phyloP scores from a whole-genome alignment of 2,888 invertebrate genomes.

The Drosophila rellima region DNA sequence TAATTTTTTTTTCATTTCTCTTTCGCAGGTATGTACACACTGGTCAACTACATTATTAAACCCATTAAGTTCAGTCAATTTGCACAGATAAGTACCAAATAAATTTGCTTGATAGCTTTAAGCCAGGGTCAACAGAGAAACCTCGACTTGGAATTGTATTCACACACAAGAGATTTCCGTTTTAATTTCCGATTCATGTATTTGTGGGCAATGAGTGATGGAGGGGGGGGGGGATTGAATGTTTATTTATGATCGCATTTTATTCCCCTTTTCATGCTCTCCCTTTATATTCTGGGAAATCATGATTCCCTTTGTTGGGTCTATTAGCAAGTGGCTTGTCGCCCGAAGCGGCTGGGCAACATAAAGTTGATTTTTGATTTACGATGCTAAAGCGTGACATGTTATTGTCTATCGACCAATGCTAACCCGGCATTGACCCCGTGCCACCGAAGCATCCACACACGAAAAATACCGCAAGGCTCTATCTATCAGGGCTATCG shows the following conservation, averaged over 20 bases:
- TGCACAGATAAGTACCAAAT: constrained; percentile 64
- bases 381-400: constrained; percentile 64
- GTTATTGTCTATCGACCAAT: constrained; percentile 58
- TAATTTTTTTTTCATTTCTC: constrained; percentile 23
- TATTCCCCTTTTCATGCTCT: constrained; percentile 2
- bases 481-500: constrained; percentile 8
- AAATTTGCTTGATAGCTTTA: constrained; percentile 38
- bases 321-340: constrained; percentile 41
- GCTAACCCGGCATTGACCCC: background rate
- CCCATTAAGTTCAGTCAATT: constrained; percentile 13
- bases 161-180: constrained; percentile 56
- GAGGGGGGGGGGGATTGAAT: background rate
- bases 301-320: constrained; percentile 32
- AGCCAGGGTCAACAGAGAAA: constrained; percentile 11
- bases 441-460: background rate
- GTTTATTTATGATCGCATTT: constrained; percentile 50
- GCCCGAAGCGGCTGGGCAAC: constrained; percentile 30
- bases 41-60: constrained; percentile 17
- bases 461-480: background rate
- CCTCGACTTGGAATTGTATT: constrained; percentile 36
- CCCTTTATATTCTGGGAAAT: constrained; percentile 10
- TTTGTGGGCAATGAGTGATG: background rate
- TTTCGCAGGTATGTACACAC: constrained; percentile 62
- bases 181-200: constrained; percentile 70
- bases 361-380: constrained; percentile 70